These are phyloP conservation scores for Siniperca undulata DNA, from an alignment of 2,797 vertebrate genomes.

Conservation along the genomic window DNA sequence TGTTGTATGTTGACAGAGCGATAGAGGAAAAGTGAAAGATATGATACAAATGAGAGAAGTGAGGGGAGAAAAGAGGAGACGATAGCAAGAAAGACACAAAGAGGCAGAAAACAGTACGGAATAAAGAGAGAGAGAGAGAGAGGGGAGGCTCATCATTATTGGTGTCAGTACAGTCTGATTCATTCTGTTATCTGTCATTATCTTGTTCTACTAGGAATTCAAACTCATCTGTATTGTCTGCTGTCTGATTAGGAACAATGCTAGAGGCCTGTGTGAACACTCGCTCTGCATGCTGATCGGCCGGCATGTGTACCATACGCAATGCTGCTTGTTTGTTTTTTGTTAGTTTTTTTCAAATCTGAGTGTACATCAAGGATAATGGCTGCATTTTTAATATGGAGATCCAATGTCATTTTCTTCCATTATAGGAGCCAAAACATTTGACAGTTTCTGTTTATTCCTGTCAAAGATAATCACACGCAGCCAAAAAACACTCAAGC, in stretches of 20 bases:
- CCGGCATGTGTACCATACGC: background rate
- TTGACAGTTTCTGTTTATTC: conserved; percentile 20
- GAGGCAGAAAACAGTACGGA: conserved; percentile 18
- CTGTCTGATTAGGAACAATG: conserved; percentile 59
- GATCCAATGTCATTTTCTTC: conserved; percentile 19
- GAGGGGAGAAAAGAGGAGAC: conserved; percentile 5
- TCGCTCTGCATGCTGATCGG: conserved; percentile 49
- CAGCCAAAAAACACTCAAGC: background rate
- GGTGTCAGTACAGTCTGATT: conserved; percentile 56
- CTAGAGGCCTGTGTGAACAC: conserved; percentile 36
- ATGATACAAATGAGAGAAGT: conserved; percentile 37
- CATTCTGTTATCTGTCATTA: conserved; percentile 64
- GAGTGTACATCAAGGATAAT: conserved; percentile 22
- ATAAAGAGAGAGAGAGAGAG: background rate
- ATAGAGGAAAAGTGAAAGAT: conserved; percentile 49
- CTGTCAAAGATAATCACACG: conserved; percentile 3
- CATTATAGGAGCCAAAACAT: conserved; percentile 27
- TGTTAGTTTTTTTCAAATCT: conserved; percentile 10
- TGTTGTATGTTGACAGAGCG: conserved; percentile 42
- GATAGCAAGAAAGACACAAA: conserved; percentile 36
- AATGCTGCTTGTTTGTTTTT: conserved; percentile 8
- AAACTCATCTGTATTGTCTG: conserved; percentile 66
- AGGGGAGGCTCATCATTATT: conserved; percentile 37
- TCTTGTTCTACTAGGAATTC: conserved; percentile 61
- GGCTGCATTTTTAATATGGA: conserved; percentile 17